Base-by-base conservation (phyloP, 2,797 vertebrate genomes). In the Tarsius wallacei region DNA sequence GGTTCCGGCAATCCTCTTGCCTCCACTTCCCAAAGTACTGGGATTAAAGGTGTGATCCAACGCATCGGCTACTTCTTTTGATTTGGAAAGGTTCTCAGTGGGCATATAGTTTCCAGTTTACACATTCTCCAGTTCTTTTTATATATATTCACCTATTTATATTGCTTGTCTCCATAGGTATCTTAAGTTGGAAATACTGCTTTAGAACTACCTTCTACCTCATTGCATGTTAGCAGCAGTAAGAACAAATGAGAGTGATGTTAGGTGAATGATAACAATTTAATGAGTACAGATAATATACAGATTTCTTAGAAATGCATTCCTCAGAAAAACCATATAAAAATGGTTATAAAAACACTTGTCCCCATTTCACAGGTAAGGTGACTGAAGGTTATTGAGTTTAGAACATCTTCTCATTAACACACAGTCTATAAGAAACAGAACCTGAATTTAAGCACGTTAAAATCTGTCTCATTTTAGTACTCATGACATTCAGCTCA, bases 81-180 rank as follows among this genome's bases (percentile, higher is more conserved):
- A 31, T 57, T 73, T 82, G 13, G 59, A 90, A 94, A 87, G 11
- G 14, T 88, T 95, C 70, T 86, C 64, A 76, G 7, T 57, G 68
- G 55, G 26, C 26, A 77, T 85, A 76, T 6, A 61, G 9, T 70
- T 89, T 80, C 6, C 47, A 42, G 16, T 84, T 90, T 63, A 90
- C 4, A 81, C 42, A 36, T 82, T 93, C 8, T 66, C n/a, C 4
- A 6, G 57, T 21, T 47, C 10, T 73, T 91, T 82, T 77, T 33
- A 59, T 73, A 70, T 47, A 95, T 17, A 70, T 73, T 59, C 8
- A 57, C 24, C 22, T 53, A 33, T 68, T 90, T 61, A 73, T 70
- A 63, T 91, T 36, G 1, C 24, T 93, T 82, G 4, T 12, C 6
- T 64, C 51, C 53, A 22, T n/a, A 90, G 24, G 26, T 11, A 33